Base-by-base conservation (phyloP, 1,140 invertebrate genomes). In the Hycleus cichorii region DNA sequence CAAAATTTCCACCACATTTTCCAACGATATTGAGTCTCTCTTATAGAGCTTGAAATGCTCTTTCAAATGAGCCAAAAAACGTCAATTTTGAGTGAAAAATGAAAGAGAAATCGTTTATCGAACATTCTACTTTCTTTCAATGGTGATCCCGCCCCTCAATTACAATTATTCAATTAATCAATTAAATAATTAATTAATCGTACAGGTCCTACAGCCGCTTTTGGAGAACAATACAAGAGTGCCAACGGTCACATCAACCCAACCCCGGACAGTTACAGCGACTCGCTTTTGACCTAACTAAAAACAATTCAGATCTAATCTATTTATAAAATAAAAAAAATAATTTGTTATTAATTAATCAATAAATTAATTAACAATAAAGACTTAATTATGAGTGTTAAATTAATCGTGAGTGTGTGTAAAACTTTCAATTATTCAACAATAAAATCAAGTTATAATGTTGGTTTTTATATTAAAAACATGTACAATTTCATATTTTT, bases 281-380 rank as follows among this genome's bases (percentile, higher is more conserved):
- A 74, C 72, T 49, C 63, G 72, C 12, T 74, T 74, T 65, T 74
- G 72, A 74, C 72, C 72, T 64, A 68, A 56, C 68, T 68, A 72
- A 72, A 51, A 18, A 56, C 63, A 42, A 42, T 42, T 32, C 32
- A 59, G 66, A 65, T 53, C 56, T 69, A 58, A 60, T 65, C 57
- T 68, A 70, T 60, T 68, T 67, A 62, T 68, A 67, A 64, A 57
- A 57, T 47, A 39, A 45, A 55, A 42, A 52, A 57, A 53, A 80
- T 76, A 90, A 69, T 32, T 7, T 32, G 32, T 5, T 32, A 32
- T 5, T 32, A 32, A 32, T 32, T 32, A 32, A 18, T 18, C 3
- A 32, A 32, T 32, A 32, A 32, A 7, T 3, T 5, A 5, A 32
- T 5, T 32, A 32, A 32, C 32, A 32, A 32, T 32, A 32, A 32